phyloP scores from a whole-genome alignment of 2,888 invertebrate genomes.

The Petrophora chlorosata region DNA sequence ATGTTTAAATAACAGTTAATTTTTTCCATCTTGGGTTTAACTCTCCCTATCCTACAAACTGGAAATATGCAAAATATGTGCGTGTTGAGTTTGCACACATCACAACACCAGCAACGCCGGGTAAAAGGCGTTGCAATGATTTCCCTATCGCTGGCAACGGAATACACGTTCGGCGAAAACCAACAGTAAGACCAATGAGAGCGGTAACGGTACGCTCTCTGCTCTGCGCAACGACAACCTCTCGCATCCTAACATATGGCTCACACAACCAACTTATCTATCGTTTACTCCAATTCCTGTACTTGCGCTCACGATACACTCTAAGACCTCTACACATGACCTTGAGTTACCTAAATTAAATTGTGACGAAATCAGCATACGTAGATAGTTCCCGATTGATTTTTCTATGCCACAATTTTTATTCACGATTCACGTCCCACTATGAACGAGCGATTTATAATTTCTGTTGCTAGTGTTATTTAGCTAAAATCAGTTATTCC shows the following conservation, averaged over 20 bases:
- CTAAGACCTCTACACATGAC: slow-evolving; percentile 56
- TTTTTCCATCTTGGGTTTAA: no score
- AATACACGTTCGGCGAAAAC: slow-evolving; percentile 44
- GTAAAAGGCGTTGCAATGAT: slow-evolving; percentile 28
- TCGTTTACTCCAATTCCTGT: slow-evolving; percentile 60
- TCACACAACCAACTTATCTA: slow-evolving; percentile 51
- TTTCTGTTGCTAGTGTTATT: slow-evolving; percentile 14
- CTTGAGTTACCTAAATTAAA: slow-evolving; percentile 64
- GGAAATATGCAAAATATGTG: no score
- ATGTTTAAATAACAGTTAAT: no score
- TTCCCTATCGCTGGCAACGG: slow-evolving; percentile 44
- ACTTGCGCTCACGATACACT: slow-evolving; percentile 42
- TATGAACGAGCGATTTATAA: slow-evolving; percentile 30
- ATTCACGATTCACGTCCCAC: slow-evolving; percentile 33
- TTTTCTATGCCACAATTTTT: slow-evolving; percentile 57
- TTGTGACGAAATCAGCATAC: slow-evolving; percentile 63
- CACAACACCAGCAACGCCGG: not conserved
- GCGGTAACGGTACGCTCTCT: slow-evolving; percentile 62
- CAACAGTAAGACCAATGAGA: slow-evolving; percentile 43
- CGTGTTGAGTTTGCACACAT: not conserved
- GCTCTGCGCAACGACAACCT: slow-evolving; percentile 51
- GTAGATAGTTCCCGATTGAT: slow-evolving; percentile 60
- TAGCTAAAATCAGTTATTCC: slow-evolving; percentile 29
- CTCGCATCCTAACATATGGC: slow-evolving; percentile 77
- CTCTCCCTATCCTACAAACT: no score